Evolutionary conservation across 2,797 vertebrate species (phyloP).

Genomic region (Crax fasciolata): DNA sequence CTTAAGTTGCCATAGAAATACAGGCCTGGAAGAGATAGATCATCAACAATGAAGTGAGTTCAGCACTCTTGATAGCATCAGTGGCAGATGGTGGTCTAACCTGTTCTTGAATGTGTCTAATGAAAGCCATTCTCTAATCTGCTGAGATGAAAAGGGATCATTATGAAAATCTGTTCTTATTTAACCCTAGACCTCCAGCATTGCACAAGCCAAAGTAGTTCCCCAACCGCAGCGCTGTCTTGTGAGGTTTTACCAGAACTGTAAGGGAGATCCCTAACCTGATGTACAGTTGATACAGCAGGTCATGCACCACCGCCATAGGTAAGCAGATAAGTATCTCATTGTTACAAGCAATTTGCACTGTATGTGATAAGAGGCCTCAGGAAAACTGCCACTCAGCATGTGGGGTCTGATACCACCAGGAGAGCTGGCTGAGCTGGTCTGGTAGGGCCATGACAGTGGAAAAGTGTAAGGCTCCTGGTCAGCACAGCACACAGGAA

Average conservation of each 20-base stretch:
- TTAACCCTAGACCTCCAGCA: slow-evolving; percentile 12
- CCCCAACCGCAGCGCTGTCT: background rate
- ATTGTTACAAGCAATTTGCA: background rate
- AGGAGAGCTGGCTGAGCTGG: background rate
- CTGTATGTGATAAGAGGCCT: background rate
- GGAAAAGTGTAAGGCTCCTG: background rate
- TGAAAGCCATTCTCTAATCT: slow-evolving; percentile 46
- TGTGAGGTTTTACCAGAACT: background rate
- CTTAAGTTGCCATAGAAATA: background rate
- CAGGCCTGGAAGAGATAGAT: slow-evolving; percentile 23
- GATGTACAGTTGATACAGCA: background rate
- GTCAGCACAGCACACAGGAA: background rate
- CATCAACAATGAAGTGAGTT: background rate
- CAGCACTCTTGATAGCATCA: background rate
- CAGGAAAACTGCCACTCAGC: background rate
- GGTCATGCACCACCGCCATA: background rate
- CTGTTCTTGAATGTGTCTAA: slow-evolving; percentile 32
- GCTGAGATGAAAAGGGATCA: slow-evolving; percentile 23
- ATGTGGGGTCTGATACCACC: background rate
- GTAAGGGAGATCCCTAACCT: background rate
- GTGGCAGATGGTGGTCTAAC: slow-evolving; percentile 52
- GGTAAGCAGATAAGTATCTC: background rate
- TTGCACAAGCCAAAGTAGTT: background rate
- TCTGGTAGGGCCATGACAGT: background rate
- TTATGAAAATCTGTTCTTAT: slow-evolving; percentile 17